Evolutionary conservation across 1,140 invertebrate genomes (phyloP).

Genomic region (Pinna nobilis): DNA sequence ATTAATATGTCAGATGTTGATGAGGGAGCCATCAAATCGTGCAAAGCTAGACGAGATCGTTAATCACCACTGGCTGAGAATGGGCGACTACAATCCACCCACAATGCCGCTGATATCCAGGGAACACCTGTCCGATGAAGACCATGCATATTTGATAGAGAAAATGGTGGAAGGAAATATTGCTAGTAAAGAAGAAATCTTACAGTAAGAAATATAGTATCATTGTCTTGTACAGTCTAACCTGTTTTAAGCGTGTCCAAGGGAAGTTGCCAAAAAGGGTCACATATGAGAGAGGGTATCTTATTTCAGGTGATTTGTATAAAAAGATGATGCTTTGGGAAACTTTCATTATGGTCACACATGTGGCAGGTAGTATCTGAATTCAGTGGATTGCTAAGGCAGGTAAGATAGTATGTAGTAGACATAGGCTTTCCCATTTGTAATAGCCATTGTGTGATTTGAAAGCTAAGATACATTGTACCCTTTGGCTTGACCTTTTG

Average conservation of each 20-base stretch:
- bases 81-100: constrained; percentile 34
- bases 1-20: constrained; percentile 93
- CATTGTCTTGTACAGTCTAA: background rate
- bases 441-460: too few relatives aligned
- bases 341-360: too few relatives aligned
- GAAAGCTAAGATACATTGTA: too few relatives aligned
- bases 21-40: constrained; percentile 92
- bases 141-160: constrained; percentile 93
- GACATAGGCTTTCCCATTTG: too few relatives aligned
- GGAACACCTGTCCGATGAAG: constrained; percentile 91
- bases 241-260: background rate
- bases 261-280: background rate
- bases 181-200: constrained; percentile 93
- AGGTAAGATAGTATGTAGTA: too few relatives aligned
- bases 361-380: too few relatives aligned
- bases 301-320: background rate
- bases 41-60: constrained; percentile 92
- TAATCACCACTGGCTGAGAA: constrained; percentile 85
- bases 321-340: background rate
- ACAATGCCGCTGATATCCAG: constrained; percentile 86
- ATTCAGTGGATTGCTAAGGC: too few relatives aligned
- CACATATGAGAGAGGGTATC: background rate
- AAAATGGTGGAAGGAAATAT: constrained; percentile 97
- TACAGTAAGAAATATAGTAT: constrained; percentile 57
- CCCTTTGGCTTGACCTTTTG: too few relatives aligned